Base-by-base conservation (phyloP, 2,888 invertebrate genomes). In the Theristus sp. region DNA sequence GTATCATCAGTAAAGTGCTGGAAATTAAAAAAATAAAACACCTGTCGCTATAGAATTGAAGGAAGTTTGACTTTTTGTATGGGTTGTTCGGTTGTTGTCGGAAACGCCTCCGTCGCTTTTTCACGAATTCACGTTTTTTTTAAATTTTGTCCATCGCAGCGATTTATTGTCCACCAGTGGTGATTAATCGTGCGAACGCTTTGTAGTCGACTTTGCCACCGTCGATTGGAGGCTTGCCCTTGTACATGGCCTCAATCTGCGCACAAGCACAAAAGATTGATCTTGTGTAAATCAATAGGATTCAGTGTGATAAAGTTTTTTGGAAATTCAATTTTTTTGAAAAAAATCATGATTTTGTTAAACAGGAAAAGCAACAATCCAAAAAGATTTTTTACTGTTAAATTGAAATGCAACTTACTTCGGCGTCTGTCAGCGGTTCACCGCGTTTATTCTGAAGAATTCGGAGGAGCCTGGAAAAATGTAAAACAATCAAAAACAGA, bases 161-260 rank as follows among this genome's bases (percentile, higher is more conserved):
- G 38, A 38, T 13, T 49, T 49, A 49, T 24, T 77, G 75, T 62
- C 76, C 75, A 64, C 78, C 78, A 65, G 79, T 76, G 73, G 79
- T 79, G 67, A 79, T 76, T 63, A 76, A 72, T 57, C 70, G 70
- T 60, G 75, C 76, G 67, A 79, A 77, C 60, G 74, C 75, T 64
- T 74, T 72, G 71, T 79, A 79, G 70, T 79, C 78, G 62, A 78
- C 69, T 66, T 74, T 71, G 67, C 79, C 79, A 59, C 71, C 75
- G 60, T 73, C 71, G 60, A 79, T 73, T 31, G 78, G 78, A 55
- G 77, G 73, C 61, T 71, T 69, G 58, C 69, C 70, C 61, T 63
- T 57, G 57, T 60, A 62, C 64, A 63, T 60, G 31, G 56, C 58
- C n/a, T 63, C 53, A 1, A 63, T 53, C 62, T 63, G 57, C 13